These are phyloP conservation scores for Holotrichia oblita DNA, from an alignment of 1,140 invertebrate species.

Conservation along the genomic window DNA sequence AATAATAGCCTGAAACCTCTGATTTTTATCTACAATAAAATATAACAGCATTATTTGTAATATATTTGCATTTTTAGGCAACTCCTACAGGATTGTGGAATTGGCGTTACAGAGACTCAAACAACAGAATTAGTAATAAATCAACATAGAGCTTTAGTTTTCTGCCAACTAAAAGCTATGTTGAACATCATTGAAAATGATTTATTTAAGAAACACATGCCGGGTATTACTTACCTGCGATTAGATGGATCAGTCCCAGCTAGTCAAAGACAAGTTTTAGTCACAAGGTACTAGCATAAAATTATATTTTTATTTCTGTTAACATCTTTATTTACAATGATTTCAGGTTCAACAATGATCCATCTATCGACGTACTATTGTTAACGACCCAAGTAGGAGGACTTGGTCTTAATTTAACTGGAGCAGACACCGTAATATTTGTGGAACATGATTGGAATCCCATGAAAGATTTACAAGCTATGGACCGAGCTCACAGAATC, in stretches of 20 bases:
- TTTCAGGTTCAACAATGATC: conserved; percentile 92
- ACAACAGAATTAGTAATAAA: conserved; percentile 78
- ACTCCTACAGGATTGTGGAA: conserved; percentile 94
- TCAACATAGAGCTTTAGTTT: conserved; percentile 95
- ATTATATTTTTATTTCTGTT: background rate
- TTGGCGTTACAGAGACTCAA: conserved; percentile 72
- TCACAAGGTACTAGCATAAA: conserved; percentile 65
- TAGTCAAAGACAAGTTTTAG: conserved; percentile 85
- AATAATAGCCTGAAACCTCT: too few species aligned
- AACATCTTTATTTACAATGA: background rate
- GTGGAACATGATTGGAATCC: conserved; percentile 99
- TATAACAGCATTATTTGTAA: too few species aligned
- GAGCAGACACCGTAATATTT: conserved; percentile 99
- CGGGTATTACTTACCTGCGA: conserved; percentile 88
- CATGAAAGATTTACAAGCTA: conserved; percentile 98
- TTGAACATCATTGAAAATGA: conserved; percentile 97
- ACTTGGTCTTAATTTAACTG: conserved; percentile 95
- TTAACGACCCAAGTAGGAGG: conserved; percentile 98
- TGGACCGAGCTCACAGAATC: conserved; percentile 99
- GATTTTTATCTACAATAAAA: too few species aligned
- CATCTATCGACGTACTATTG: conserved; percentile 94
- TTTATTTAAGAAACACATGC: conserved; percentile 86
- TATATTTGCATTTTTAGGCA: conserved; percentile 69
- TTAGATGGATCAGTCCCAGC: conserved; percentile 95
- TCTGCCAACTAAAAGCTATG: conserved; percentile 98